Evolutionary conservation across 1,140 invertebrate species (phyloP).

Genomic region (Atta texana): DNA sequence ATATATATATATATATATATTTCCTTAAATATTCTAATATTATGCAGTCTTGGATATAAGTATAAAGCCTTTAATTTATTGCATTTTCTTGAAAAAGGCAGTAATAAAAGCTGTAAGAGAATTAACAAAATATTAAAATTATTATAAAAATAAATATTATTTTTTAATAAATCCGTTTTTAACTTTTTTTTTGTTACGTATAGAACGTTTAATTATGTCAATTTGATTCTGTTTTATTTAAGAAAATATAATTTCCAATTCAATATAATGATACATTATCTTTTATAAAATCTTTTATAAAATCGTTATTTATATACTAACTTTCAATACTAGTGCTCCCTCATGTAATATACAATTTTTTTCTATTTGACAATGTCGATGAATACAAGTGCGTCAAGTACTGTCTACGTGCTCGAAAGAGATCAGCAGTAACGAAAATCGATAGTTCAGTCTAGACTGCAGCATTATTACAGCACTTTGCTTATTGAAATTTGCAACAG

Average conservation of each 20-base stretch:
- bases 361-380: background rate
- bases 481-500: conserved; percentile 38
- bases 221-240: background rate
- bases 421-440: conserved; percentile 47
- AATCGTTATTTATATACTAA: background rate
- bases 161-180: background rate
- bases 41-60: no score
- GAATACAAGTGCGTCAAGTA: background rate
- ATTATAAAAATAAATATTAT: no score
- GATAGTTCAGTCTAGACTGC: conserved; percentile 41
- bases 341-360: conserved; percentile 8
- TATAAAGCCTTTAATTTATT: no score
- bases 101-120: no score
- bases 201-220: no score
- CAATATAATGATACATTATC: background rate
- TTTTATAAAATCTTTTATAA: background rate
- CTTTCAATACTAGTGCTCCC: background rate
- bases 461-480: background rate
- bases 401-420: background rate
- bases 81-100: no score
- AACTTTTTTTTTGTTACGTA: background rate
- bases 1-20: no score
- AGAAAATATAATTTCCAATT: background rate
- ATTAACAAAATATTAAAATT: no score
- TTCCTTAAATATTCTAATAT: no score